Evolutionary conservation across 2,797 vertebrate genomes (phyloP).

Genomic region (Hypotaenidia okinawae): DNA sequence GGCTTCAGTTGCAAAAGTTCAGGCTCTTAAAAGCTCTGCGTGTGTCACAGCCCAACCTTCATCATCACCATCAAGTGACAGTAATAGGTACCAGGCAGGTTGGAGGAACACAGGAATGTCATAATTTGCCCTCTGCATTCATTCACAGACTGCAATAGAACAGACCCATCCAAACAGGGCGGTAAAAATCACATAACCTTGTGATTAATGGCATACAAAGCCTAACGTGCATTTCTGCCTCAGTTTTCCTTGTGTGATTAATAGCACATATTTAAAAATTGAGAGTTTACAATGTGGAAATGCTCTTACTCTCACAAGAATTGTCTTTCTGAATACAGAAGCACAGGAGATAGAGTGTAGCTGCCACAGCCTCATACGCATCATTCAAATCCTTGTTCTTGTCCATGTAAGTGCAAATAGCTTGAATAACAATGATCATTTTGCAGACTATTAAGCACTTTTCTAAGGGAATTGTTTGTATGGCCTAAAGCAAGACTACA

Average conservation of each 20-base stretch:
- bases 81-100: neutral
- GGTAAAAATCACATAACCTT: neutral
- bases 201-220: neutral
- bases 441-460: neutral
- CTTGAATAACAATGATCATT: neutral
- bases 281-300: neutral
- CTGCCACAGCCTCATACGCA: neutral
- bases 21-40: neutral
- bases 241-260: neutral
- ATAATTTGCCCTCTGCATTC: rapidly evolving
- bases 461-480: neutral
- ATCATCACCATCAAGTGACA: neutral
- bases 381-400: neutral
- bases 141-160: neutral
- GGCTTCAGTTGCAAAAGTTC: neutral
- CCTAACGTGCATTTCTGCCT: neutral
- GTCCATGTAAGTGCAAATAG: neutral
- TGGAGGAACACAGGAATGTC: neutral
- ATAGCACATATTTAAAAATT: neutral
- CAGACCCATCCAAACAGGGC: neutral
- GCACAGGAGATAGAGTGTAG: neutral
- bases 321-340: neutral
- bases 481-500: neutral
- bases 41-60: neutral
- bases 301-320: neutral